Evolutionary conservation across 64 coral and sea anemone genomes (phyloP).

Genomic region (Platygyra sinensis): DNA sequence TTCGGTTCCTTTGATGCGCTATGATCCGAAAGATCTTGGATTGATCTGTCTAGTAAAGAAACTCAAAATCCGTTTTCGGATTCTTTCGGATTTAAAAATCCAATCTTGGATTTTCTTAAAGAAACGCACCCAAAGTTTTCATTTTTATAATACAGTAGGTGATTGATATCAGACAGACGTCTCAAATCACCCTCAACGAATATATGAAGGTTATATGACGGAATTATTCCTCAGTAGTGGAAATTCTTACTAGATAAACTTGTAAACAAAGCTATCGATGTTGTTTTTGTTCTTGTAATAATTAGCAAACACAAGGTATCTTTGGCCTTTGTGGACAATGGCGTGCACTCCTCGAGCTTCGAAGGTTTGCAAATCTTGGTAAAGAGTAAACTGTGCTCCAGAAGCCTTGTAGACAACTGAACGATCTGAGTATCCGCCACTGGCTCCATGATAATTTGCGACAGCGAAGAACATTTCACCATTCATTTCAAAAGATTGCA

Average conservation of each 20-base stretch:
- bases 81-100: too few species aligned
- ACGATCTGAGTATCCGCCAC: neutral
- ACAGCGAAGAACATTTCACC: neutral
- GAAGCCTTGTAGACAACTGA: neutral
- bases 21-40: too few species aligned
- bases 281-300: neutral
- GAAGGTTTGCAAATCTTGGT: neutral
- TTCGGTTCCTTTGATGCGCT: too few species aligned
- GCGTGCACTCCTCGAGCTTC: neutral
- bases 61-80: too few species aligned
- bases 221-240: too few species aligned
- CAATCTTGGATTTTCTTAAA: too few species aligned
- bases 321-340: neutral
- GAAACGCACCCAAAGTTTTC: too few species aligned
- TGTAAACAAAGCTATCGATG: neutral
- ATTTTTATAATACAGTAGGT: too few species aligned
- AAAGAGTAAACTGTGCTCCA: neutral
- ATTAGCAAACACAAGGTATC: neutral
- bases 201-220: too few species aligned
- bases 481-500: neutral
- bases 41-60: too few species aligned
- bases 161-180: too few species aligned
- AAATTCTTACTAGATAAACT: neutral
- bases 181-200: too few species aligned
- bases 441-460: neutral